phyloP scores from a whole-genome alignment of 2,113 vertebrate species.

The Stictonetta naevosa region DNA sequence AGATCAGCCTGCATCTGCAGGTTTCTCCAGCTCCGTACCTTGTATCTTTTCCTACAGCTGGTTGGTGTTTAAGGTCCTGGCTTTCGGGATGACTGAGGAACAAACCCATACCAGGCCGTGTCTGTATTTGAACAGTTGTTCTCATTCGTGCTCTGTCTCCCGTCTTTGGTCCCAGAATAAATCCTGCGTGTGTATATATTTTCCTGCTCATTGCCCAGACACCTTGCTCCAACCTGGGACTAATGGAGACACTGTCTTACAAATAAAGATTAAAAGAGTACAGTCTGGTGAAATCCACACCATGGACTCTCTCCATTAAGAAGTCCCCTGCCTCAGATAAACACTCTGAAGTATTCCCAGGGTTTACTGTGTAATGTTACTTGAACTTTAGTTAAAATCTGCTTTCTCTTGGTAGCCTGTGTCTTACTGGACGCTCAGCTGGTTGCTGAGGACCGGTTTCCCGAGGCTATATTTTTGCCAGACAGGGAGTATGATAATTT shows the following conservation, averaged over 20 bases:
- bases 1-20: not conserved
- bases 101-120: not conserved
- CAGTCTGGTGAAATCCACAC: not conserved
- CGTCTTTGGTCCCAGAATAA: not conserved
- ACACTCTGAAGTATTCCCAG: not conserved
- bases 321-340: conserved; percentile 25
- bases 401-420: not conserved
- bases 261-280: conserved; percentile 28
- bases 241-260: not conserved
- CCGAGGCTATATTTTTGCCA: not conserved
- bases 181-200: not conserved
- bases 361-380: not conserved
- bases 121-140: not conserved
- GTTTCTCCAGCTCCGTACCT: not conserved
- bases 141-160: not conserved
- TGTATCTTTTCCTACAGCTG: not conserved
- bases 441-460: not conserved
- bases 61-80: not conserved
- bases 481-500: not conserved
- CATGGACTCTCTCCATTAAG: conserved; percentile 14
- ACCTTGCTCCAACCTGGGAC: conserved; percentile 17
- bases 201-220: conserved; percentile 11
- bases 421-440: not conserved
- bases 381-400: conserved; percentile 38
- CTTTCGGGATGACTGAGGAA: not conserved